These are phyloP conservation scores for Dasyurus viverrinus DNA, from an alignment of 2,113 vertebrate species.

Conservation along the genomic window DNA sequence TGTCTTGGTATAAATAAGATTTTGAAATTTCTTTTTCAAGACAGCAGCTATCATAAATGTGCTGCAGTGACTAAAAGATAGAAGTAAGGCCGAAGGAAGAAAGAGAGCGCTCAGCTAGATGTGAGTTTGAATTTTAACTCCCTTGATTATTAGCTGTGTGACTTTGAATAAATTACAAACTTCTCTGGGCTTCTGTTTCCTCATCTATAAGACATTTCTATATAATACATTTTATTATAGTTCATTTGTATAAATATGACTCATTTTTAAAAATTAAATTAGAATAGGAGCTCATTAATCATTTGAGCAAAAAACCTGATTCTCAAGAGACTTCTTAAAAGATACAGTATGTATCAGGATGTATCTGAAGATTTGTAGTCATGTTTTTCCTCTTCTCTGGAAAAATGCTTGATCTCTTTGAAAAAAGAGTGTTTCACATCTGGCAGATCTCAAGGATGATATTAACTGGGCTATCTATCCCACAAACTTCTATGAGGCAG, in stretches of 20 bases:
- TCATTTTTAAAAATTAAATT: not conserved
- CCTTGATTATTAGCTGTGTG: not conserved
- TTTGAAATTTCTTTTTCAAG: not conserved
- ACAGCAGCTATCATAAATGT: not conserved
- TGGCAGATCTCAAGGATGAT: not conserved
- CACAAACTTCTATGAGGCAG: not conserved
- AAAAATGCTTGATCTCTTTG: not conserved
- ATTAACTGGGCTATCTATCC: not conserved
- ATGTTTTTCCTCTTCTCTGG: not conserved
- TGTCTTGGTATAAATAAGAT: not conserved
- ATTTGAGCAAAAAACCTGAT: not conserved
- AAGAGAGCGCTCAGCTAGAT: not conserved
- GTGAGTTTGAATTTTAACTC: not conserved
- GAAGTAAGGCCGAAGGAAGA: not conserved
- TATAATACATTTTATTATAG: not conserved
- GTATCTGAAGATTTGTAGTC: not conserved
- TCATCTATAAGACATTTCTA: not conserved
- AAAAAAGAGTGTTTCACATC: not conserved
- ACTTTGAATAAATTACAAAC: not conserved
- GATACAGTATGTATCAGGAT: not conserved
- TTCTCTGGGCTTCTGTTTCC: not conserved
- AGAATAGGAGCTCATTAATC: not conserved
- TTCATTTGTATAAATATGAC: not conserved
- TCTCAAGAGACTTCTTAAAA: not conserved
- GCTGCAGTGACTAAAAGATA: not conserved